Percentiles rank a stretch among this genome's conserved stretches.
These are phyloP conservation scores for Notechis scutatus DNA, from an alignment of 2,113 vertebrate genomes.

Conservation along the genomic window DNA sequence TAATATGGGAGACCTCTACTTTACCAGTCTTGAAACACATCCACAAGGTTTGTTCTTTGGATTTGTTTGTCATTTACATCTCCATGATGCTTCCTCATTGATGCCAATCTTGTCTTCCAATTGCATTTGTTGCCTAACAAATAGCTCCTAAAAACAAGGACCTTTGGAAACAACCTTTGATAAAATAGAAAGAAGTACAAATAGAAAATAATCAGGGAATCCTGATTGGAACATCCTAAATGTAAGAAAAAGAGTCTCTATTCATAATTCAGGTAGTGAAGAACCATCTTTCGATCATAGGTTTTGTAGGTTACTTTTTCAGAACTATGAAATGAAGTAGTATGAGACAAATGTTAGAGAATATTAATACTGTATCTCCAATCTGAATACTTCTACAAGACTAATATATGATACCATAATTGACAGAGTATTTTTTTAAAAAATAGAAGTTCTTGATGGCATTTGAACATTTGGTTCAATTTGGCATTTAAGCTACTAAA, in stretches of 20 bases:
- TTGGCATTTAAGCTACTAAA: not conserved
- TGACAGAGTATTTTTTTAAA: not conserved
- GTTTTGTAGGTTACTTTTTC: not conserved
- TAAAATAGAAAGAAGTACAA: not conserved
- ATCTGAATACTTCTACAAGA: not conserved
- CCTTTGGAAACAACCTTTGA: not conserved
- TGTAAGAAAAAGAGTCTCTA: not conserved
- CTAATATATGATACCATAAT: not conserved
- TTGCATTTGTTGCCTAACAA: not conserved
- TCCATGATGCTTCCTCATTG: not conserved
- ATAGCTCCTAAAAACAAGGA: not conserved
- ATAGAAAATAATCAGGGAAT: not conserved
- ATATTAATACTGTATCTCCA: not conserved
- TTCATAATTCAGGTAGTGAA: not conserved
- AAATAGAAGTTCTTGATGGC: not conserved
- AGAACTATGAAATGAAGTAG: not conserved
- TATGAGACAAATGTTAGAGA: not conserved
- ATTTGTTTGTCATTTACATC: not conserved
- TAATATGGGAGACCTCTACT: not conserved
- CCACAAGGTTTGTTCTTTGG: not conserved
- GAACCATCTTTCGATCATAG: not conserved
- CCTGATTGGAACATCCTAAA: not conserved
- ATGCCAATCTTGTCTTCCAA: not conserved
- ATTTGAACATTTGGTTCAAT: not conserved
- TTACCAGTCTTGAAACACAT: not conserved